These are phyloP conservation scores for Macropus fuliginosus DNA, from an alignment of 2,797 vertebrate genomes.

Conservation along the genomic window DNA sequence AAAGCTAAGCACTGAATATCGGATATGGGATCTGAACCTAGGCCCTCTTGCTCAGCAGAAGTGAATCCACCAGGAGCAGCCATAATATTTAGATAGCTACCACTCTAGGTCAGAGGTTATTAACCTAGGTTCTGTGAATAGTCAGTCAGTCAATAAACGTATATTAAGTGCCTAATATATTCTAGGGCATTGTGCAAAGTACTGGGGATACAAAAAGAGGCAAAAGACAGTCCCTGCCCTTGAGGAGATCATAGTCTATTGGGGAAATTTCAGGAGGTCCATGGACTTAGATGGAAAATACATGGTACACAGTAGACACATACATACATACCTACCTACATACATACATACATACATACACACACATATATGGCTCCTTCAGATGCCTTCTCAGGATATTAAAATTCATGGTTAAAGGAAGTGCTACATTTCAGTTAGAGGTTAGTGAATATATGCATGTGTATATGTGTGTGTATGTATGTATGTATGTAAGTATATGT, in stretches of 20 bases:
- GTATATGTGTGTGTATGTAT: too few relatives aligned
- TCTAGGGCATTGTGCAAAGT: neutral
- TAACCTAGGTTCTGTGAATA: neutral
- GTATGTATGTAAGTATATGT: neutral
- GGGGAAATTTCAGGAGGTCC: neutral
- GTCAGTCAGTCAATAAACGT: neutral
- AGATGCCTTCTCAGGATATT: neutral
- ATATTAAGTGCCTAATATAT: too few relatives aligned
- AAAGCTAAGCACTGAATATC: neutral
- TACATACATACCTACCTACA: too few relatives aligned
- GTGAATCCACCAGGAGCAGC: constrained; percentile 56
- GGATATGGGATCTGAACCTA: neutral
- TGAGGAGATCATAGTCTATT: neutral
- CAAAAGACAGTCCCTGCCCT: neutral
- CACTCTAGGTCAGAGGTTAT: constrained; percentile 28
- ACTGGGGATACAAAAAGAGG: neutral
- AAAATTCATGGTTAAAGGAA: neutral
- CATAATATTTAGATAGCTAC: constrained; percentile 63
- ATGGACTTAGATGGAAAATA: neutral
- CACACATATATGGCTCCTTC: neutral
- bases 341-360: neutral
- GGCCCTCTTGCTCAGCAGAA: neutral
- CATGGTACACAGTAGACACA: neutral
- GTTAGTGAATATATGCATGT: neutral
- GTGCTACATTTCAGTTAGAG: neutral